phyloP scores from a whole-genome alignment of 2,888 invertebrate genomes.

The Nesidiocoris tenuis region DNA sequence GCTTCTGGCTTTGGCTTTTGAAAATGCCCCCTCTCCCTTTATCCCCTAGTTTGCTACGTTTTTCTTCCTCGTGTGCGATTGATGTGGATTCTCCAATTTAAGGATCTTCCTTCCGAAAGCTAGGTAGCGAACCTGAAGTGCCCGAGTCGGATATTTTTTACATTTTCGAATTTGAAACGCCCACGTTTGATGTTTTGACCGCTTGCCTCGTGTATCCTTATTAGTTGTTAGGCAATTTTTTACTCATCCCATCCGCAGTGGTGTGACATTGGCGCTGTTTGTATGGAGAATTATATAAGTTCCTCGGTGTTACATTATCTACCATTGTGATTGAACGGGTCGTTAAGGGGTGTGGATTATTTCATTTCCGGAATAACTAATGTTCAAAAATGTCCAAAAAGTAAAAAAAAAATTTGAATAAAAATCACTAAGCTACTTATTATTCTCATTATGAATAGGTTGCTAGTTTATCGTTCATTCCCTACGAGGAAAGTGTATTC shows the following conservation, averaged over 20 bases:
- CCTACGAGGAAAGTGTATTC: constrained; percentile 34
- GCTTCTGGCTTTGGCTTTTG: constrained; percentile 2
- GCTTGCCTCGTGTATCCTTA: constrained; percentile 20
- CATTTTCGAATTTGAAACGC: background rate
- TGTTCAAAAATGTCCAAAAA: background rate
- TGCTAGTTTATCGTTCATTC: constrained; percentile 32
- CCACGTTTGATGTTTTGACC: constrained; percentile 15
- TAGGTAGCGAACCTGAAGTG: too few species aligned
- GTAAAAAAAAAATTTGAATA: constrained; percentile 18
- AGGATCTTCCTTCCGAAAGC: too few species aligned
- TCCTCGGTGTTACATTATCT: constrained; percentile 44
- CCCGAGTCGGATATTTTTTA: too few species aligned
- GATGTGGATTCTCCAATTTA: too few species aligned
- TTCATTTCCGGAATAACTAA: constrained; percentile 12
- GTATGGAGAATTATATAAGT: constrained; percentile 39
- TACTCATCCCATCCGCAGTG: background rate
- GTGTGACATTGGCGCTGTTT: constrained; percentile 43
- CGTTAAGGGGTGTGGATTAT: constrained; percentile 43
- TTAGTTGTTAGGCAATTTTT: constrained; percentile 9
- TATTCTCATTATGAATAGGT: constrained; percentile 36
- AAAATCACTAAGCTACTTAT: constrained; percentile 36
- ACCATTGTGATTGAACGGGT: constrained; percentile 46
- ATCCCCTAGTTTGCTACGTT: too few species aligned
- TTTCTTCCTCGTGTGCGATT: constrained; percentile 27
- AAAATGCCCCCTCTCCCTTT: too few species aligned